These are phyloP conservation scores for Boleophthalmus pectinirostris DNA, from an alignment of 2,113 vertebrate species.

Conservation along the genomic window DNA sequence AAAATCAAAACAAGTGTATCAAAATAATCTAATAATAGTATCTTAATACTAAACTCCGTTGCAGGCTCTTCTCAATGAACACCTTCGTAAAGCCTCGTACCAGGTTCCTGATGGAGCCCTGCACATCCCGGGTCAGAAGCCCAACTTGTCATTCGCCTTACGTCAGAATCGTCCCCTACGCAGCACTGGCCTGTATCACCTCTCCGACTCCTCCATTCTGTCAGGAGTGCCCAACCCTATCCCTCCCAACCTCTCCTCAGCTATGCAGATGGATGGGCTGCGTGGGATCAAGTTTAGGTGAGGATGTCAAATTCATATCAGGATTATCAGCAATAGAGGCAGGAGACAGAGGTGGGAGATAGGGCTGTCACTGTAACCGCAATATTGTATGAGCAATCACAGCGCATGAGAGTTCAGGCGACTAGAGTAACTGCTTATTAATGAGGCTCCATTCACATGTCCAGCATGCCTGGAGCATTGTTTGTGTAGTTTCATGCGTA, in stretches of 20 bases:
- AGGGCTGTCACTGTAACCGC: too few relatives aligned
- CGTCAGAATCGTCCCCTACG: conserved; percentile 58
- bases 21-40: not conserved
- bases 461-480: too few relatives aligned
- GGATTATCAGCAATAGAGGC: too few relatives aligned
- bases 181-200: conserved; percentile 46
- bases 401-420: not conserved
- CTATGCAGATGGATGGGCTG: conserved; percentile 53
- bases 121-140: conserved; percentile 65
- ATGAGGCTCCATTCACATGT: too few relatives aligned
- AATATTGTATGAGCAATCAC: too few relatives aligned
- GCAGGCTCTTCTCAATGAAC: conserved; percentile 67
- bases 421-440: too few relatives aligned
- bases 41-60: not conserved
- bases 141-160: conserved; percentile 58
- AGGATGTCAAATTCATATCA: too few relatives aligned
- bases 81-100: conserved; percentile 66
- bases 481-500: too few relatives aligned
- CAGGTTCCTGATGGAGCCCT: conserved; percentile 60
- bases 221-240: conserved; percentile 59
- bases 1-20: not conserved
- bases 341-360: too few relatives aligned
- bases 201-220: conserved; percentile 56
- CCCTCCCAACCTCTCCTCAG: conserved; percentile 58
- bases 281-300: conserved; percentile 49